Percentiles rank a stretch among this genome's conserved stretches.
These are phyloP conservation scores for Bungarus multicinctus DNA, from an alignment of 2,113 vertebrate genomes.

Conservation along the genomic window DNA sequence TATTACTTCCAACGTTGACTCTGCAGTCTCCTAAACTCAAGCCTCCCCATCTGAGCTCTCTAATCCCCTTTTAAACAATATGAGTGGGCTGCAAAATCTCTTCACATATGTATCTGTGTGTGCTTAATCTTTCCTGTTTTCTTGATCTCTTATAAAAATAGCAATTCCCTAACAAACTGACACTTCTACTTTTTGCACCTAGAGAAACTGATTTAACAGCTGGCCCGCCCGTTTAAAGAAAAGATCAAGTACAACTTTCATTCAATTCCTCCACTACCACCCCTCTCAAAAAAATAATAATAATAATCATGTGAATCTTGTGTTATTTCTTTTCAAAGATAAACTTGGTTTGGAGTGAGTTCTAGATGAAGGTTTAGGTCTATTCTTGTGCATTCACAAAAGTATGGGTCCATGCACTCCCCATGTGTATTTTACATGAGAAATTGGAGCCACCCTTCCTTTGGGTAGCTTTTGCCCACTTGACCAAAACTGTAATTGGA, in stretches of 20 bases:
- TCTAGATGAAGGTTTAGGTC: constrained; percentile 41
- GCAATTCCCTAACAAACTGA: constrained; percentile 4
- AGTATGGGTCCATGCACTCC: not conserved
- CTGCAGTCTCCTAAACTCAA: not conserved
- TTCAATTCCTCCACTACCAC: not conserved
- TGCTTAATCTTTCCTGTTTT: constrained; percentile 16
- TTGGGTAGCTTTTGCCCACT: not conserved
- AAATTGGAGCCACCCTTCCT: not conserved
- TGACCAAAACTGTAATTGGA: not conserved
- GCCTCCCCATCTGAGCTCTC: not conserved
- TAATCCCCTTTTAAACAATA: not conserved
- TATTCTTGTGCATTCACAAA: not conserved
- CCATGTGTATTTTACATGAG: not conserved
- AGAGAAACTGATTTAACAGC: constrained; percentile 16
- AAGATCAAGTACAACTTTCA: not conserved
- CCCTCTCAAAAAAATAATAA: not conserved
- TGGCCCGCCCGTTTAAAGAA: constrained; percentile 10
- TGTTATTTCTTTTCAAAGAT: not conserved
- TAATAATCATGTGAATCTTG: constrained; percentile 14
- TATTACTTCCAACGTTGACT: not conserved
- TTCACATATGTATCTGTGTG: constrained; percentile 6
- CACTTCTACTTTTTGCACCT: not conserved
- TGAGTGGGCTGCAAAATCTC: not conserved
- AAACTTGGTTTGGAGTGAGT: constrained; percentile 37
- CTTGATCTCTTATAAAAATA: constrained; percentile 24